These are phyloP conservation scores for Dolichomitus sp. DNA, from an alignment of 2,888 invertebrate genomes.

Conservation along the genomic window DNA sequence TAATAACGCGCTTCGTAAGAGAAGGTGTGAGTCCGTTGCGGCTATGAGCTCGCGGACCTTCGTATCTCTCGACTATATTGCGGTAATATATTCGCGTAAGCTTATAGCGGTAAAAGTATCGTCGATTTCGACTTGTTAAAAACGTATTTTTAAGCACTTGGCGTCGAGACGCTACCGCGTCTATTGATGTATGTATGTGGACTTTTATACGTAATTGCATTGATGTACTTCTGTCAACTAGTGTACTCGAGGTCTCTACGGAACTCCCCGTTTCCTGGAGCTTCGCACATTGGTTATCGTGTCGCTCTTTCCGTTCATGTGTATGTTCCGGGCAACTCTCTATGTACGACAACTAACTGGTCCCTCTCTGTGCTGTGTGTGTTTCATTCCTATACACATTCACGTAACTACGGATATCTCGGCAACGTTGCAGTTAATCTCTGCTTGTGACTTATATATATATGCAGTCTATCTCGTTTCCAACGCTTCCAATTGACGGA, in stretches of 20 bases:
- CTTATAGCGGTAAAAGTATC: too few species aligned
- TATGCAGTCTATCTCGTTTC: slow-evolving; percentile 4
- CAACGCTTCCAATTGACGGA: neutral
- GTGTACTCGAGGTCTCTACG: slow-evolving; percentile 38
- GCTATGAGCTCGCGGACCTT: slow-evolving; percentile 8
- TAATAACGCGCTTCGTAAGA: slow-evolving; percentile 42
- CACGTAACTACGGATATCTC: slow-evolving; percentile 8
- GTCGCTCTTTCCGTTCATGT: slow-evolving; percentile 1
- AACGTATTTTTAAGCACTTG: too few species aligned
- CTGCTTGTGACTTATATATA: neutral
- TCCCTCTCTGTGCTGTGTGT: neutral
- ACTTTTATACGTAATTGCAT: slow-evolving; percentile 30
- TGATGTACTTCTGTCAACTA: slow-evolving; percentile 31
- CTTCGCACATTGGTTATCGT: slow-evolving; percentile 33
- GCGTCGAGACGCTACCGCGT: too few species aligned
- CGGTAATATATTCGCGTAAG: too few species aligned
- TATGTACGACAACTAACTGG: neutral
- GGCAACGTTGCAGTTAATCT: slow-evolving; percentile 1
- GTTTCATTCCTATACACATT: neutral
- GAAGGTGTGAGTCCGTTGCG: slow-evolving; percentile 39
- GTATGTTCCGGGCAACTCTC: slow-evolving; percentile 1
- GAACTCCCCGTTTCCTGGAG: slow-evolving; percentile 43
- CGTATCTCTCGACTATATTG: neutral
- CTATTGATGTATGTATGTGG: neutral
- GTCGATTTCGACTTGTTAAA: too few species aligned